Conservation (phyloP, 2,797 vertebrate genomes). For the Cossypha dichroa region DNA sequence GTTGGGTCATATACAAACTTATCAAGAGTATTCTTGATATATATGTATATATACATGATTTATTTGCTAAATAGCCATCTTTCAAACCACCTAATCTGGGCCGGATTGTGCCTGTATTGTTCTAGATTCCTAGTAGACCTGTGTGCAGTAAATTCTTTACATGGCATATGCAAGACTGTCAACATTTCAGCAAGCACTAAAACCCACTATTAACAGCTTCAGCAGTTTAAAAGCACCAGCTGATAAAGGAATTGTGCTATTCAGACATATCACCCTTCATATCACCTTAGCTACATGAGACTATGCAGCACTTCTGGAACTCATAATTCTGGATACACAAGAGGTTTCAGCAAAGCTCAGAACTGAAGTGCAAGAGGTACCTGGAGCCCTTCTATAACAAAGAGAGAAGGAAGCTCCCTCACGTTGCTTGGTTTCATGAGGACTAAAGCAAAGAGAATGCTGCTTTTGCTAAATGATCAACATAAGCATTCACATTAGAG, state of each 20-base stretch:
- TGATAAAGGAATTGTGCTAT: neutral
- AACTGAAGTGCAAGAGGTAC: neutral
- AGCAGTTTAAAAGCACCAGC: neutral
- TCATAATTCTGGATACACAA: neutral
- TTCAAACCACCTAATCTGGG: neutral
- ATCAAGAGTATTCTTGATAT: neutral
- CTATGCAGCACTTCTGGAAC: neutral
- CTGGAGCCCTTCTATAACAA: neutral
- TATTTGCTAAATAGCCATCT: neutral
- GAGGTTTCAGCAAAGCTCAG: neutral
- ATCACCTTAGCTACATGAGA: neutral
- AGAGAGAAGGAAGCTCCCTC: neutral
- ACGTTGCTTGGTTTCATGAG: neutral
- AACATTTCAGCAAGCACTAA: neutral
- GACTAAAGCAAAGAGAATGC: neutral
- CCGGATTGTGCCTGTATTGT: neutral
- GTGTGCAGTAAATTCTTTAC: neutral
- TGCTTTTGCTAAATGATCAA: neutral
- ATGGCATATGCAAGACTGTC: fast-evolving
- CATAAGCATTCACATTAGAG: neutral
- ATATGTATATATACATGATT: neutral
- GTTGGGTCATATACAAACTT: neutral
- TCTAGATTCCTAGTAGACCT: neutral
- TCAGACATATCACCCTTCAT: neutral
- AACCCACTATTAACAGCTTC: neutral